Evolutionary conservation across 2,113 vertebrate genomes (phyloP).

Genomic region (Cinclus mexicanus): DNA sequence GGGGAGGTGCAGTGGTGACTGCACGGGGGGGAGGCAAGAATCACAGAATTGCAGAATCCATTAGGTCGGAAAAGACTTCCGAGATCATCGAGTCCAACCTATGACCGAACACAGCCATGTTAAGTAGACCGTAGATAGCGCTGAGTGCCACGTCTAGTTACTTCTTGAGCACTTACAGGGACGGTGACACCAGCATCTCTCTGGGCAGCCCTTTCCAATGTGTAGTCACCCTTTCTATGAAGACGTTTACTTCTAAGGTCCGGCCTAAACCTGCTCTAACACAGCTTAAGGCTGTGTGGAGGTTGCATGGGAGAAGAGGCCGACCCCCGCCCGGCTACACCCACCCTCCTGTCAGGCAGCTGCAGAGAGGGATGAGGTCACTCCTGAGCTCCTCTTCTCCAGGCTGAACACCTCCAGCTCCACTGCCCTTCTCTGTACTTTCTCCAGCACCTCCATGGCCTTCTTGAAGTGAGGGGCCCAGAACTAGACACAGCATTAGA

Average conservation of each 20-base stretch:
- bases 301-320: background rate
- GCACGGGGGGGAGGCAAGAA: background rate
- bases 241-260: background rate
- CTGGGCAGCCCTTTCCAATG: background rate
- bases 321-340: accelerated
- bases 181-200: too few species aligned
- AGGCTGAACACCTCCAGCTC: background rate
- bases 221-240: background rate
- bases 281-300: too few species aligned
- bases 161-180: background rate
- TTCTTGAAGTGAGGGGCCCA: background rate
- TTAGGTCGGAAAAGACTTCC: background rate
- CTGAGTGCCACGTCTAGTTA: background rate
- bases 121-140: accelerated
- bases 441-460: accelerated
- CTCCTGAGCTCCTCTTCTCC: background rate
- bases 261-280: too few species aligned
- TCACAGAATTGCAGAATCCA: background rate
- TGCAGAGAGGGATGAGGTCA: accelerated
- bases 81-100: background rate
- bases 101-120: accelerated
- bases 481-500: background rate
- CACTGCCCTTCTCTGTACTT: accelerated
- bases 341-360: accelerated
- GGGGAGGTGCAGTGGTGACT: background rate